These are phyloP conservation scores for Neolamprologus hecqui DNA, from an alignment of 2,113 vertebrate genomes.

Conservation along the genomic window DNA sequence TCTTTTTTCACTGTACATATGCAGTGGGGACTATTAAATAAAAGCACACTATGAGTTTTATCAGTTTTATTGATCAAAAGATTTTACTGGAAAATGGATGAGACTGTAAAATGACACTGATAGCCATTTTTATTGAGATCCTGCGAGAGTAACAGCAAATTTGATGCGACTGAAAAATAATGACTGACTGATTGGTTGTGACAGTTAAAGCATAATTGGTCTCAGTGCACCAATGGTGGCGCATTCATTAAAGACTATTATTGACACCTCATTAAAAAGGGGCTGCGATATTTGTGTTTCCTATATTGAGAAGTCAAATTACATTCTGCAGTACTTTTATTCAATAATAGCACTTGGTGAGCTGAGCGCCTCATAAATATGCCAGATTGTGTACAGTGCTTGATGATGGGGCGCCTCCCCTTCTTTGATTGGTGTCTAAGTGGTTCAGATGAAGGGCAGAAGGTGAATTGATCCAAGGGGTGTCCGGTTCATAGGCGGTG, in stretches of 20 bases:
- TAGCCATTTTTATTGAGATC: background rate
- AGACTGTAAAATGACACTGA: background rate
- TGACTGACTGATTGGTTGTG: conserved; percentile 42
- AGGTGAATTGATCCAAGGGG: conserved; percentile 59
- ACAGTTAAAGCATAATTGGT: conserved; percentile 47
- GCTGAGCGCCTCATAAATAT: background rate
- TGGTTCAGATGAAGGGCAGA: conserved; percentile 43
- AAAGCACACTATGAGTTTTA: background rate
- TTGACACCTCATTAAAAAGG: conserved; percentile 35
- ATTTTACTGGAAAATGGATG: background rate
- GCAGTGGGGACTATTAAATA: background rate
- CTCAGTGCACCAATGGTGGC: conserved; percentile 27
- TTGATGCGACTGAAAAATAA: conserved; percentile 17
- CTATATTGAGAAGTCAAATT: conserved; percentile 23
- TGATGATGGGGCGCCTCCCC: conserved; percentile 8
- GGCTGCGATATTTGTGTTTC: conserved; percentile 24
- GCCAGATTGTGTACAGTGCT: background rate
- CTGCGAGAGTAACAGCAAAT: conserved; percentile 3
- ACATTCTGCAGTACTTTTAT: conserved; percentile 8
- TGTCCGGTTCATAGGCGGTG: conserved; percentile 36
- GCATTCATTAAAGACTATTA: conserved; percentile 16
- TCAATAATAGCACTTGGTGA: conserved; percentile 18
- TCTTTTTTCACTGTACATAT: background rate
- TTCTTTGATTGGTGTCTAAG: conserved; percentile 47
- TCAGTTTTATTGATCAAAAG: background rate